phyloP scores from a whole-genome alignment of 2,888 invertebrate genomes.

The Idaea dimidiata region DNA sequence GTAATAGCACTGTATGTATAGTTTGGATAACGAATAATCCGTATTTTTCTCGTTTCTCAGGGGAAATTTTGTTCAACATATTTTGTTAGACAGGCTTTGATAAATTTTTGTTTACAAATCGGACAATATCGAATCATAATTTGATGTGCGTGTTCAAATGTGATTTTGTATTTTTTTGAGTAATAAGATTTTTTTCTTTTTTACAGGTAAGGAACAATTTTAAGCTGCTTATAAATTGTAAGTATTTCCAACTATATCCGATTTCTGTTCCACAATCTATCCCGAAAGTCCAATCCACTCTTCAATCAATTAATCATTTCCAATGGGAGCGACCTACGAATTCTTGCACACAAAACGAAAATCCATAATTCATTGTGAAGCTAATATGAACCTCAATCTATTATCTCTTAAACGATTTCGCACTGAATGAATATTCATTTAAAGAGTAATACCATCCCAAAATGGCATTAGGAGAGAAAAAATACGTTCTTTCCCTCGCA shows the following conservation, averaged over 20 bases:
- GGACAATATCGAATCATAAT: slow-evolving; percentile 6
- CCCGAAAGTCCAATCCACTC: slow-evolving; percentile 13
- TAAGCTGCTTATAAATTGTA: not conserved
- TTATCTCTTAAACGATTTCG: slow-evolving; percentile 77
- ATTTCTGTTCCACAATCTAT: not conserved
- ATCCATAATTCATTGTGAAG: slow-evolving; percentile 67
- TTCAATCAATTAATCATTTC: slow-evolving; percentile 52
- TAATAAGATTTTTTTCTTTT: not conserved
- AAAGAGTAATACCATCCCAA: slow-evolving; percentile 69
- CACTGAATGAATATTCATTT: slow-evolving; percentile 78
- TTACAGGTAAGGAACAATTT: not conserved
- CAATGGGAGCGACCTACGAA: slow-evolving; percentile 42
- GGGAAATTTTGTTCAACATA: slow-evolving; percentile 51
- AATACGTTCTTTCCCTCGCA: slow-evolving; percentile 55
- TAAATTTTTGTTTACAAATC: slow-evolving; percentile 19
- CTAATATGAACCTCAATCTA: slow-evolving; percentile 75
- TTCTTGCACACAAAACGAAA: slow-evolving; percentile 58
- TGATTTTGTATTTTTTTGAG: too few species aligned
- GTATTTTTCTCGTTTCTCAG: slow-evolving; percentile 49
- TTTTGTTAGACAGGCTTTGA: slow-evolving; percentile 18
- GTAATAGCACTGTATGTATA: slow-evolving; percentile 42
- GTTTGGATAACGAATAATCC: slow-evolving; percentile 42
- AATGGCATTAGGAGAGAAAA: slow-evolving; percentile 70
- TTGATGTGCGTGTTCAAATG: not conserved
- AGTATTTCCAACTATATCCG: not conserved